Conservation (phyloP, 30 jellyfish, hydroid and myxozoan genomes). For the Turritopsis rubra region DNA sequence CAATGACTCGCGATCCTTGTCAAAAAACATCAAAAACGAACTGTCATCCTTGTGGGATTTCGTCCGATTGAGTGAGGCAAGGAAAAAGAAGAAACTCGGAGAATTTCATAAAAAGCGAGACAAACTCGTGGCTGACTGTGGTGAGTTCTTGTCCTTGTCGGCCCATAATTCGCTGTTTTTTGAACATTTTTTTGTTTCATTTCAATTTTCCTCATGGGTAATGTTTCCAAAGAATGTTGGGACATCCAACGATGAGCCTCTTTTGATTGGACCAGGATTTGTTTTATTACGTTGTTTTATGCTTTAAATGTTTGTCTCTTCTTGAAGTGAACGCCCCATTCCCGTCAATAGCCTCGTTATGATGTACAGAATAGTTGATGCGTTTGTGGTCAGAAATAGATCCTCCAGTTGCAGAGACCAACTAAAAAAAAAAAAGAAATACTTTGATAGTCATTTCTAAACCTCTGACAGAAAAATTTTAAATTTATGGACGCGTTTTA, state of each 20-base stretch:
- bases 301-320: neutral
- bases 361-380: neutral
- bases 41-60: neutral
- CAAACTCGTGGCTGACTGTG: neutral
- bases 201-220: neutral
- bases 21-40: neutral
- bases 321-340: neutral
- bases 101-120: neutral
- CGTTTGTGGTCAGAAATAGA: neutral
- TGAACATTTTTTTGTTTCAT: neutral
- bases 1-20: neutral
- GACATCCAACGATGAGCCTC: too few species aligned
- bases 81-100: neutral
- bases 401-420: neutral
- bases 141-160: neutral
- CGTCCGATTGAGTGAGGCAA: slow-evolving; percentile 2
- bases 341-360: neutral
- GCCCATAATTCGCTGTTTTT: neutral
- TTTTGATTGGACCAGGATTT: too few species aligned
- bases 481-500: too few species aligned
- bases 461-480: too few species aligned
- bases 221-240: too few species aligned
- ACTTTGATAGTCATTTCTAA: too few species aligned
- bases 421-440: neutral
- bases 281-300: neutral